Evolutionary conservation across 2,888 invertebrate genomes (phyloP).

Genomic region (Stenchaetothrips biformis): DNA sequence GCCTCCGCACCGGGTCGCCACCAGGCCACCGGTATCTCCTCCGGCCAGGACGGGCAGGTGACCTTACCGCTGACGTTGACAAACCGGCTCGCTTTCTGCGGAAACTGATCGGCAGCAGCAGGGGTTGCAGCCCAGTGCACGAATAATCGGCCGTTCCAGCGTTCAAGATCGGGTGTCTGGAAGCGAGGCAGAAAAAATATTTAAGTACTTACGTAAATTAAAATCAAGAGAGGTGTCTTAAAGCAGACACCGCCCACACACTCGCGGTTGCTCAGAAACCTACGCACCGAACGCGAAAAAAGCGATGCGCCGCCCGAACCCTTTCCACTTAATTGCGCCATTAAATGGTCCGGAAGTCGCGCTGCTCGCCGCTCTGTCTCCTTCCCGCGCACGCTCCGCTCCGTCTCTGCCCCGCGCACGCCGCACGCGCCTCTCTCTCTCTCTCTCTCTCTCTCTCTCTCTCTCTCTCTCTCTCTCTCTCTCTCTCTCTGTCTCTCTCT

Average conservation of each 20-base stretch:
- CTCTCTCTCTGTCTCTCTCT: background rate
- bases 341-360: background rate
- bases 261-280: too few relatives aligned
- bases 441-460: background rate
- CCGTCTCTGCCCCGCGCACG: background rate
- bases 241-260: too few relatives aligned
- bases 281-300: too few relatives aligned
- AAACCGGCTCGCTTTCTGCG: conserved; percentile 8
- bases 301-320: background rate
- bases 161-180: too few relatives aligned
- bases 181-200: too few relatives aligned
- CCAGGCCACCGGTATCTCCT: too few relatives aligned
- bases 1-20: too few relatives aligned
- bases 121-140: too few relatives aligned
- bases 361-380: background rate
- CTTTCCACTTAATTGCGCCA: background rate
- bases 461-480: background rate
- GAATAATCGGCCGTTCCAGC: too few relatives aligned
- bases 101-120: conserved; percentile 15
- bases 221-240: too few relatives aligned
- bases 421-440: conserved; percentile 4
- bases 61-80: background rate
- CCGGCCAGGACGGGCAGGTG: too few relatives aligned
- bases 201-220: too few relatives aligned
- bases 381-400: background rate